Conservation (phyloP, 2,113 vertebrate species). For the Myrmecobius fasciatus region DNA sequence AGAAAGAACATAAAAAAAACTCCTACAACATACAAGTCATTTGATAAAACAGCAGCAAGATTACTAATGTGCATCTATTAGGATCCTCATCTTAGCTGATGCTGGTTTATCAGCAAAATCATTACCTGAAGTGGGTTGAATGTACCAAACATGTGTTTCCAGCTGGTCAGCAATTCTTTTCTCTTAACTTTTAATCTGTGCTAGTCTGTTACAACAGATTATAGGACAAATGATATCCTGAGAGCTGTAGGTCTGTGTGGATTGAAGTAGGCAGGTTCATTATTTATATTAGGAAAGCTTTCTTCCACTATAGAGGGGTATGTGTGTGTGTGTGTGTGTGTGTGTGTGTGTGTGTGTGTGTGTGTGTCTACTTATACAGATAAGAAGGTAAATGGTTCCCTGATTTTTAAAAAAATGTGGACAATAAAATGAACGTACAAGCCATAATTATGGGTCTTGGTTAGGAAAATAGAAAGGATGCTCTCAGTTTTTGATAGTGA, state of each 20-base stretch:
- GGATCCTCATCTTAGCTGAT: constrained; percentile 21
- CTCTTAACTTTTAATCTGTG: constrained; percentile 53
- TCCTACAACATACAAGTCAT: neutral
- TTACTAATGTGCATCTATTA: constrained; percentile 56
- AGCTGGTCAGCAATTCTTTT: constrained; percentile 57
- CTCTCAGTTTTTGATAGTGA: constrained; percentile 64
- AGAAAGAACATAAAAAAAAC: neutral
- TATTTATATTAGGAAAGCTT: constrained; percentile 6
- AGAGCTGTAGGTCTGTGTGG: constrained; percentile 35
- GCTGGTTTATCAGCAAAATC: constrained; percentile 55
- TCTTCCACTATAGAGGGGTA: neutral
- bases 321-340: neutral
- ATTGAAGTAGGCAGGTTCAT: constrained; percentile 26
- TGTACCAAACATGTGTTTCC: constrained; percentile 28
- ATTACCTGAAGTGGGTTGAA: constrained; percentile 49
- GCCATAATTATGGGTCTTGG: constrained; percentile 55
- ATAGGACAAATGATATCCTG: constrained; percentile 29
- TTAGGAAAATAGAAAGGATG: neutral
- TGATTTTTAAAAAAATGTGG: constrained; percentile 30
- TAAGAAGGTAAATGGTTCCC: neutral
- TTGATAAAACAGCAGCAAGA: constrained; percentile 31
- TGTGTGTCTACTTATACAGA: neutral
- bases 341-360: accelerated
- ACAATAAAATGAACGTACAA: constrained; percentile 18
- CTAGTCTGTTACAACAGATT: constrained; percentile 40